Percentiles rank a stretch among this genome's conserved stretches.
Evolutionary conservation across 2,797 vertebrate genomes (phyloP).

Genomic region (Strix occidentalis): DNA sequence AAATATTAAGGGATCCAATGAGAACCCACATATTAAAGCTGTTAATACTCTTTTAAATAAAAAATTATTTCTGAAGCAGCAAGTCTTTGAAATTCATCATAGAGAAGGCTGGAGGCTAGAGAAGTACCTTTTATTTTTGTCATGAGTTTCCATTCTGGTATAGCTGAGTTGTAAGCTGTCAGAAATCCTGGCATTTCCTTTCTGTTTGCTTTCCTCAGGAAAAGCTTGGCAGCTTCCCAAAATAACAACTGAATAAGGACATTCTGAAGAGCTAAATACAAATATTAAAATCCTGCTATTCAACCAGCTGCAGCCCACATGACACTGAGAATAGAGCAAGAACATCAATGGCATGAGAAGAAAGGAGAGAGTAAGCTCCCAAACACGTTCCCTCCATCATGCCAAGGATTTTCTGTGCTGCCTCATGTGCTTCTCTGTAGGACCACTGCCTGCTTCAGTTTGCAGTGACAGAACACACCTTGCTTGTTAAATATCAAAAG

Average conservation of each 20-base stretch:
- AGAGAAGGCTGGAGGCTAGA: neutral
- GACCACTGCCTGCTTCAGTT: neutral
- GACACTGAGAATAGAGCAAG: neutral
- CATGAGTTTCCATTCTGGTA: neutral
- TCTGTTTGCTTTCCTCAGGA: slow-evolving; percentile 36
- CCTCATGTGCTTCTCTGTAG: neutral
- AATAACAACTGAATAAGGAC: neutral
- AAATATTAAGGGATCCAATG: neutral
- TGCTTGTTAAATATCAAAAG: neutral
- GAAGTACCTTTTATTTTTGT: slow-evolving; percentile 29
- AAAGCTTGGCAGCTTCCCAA: slow-evolving; percentile 33
- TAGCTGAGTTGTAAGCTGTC: neutral
- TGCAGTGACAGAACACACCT: neutral
- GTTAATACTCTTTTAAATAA: neutral
- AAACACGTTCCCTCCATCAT: neutral
- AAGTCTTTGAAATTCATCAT: slow-evolving; percentile 27
- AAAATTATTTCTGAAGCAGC: neutral
- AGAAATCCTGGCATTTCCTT: slow-evolving; percentile 42
- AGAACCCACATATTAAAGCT: slow-evolving; percentile 23
- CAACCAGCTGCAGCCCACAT: slow-evolving; percentile 22
- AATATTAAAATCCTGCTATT: neutral
- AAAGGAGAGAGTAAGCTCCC: neutral
- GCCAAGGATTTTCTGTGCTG: neutral
- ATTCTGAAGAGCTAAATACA: slow-evolving; percentile 12
- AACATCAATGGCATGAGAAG: neutral